Base-by-base conservation (phyloP, 2,113 vertebrate species). In the Alces alces region DNA sequence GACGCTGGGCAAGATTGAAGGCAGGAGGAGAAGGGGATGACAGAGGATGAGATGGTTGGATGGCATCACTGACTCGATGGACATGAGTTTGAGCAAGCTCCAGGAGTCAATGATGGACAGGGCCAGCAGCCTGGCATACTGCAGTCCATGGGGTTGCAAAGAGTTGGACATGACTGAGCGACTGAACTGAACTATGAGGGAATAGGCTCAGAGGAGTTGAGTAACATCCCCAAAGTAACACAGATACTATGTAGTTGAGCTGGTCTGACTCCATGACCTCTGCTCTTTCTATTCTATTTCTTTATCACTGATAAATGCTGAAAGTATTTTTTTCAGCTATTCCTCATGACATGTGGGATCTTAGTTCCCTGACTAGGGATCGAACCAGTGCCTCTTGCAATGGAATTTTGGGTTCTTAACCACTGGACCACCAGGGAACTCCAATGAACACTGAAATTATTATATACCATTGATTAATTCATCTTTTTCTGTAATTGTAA, bases 221-320 rank as follows among this genome's bases (percentile, higher is more conserved):
- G 27, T 60, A 85, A 96, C 43, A 95, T 91, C 28, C 16, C 21
- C 17, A 60, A 89, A 92, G 80, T 96, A 60, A 90, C 57, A 25
- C 21, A 90, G 80, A 50, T 94, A 91, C 6, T 78, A 92, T 91
- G 64, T 52, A 7, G 55, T 78, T 92, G 50, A 94, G 30, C 30
- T 88, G 73, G 55, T 82, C 70, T 93, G 70, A 86, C 14, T 89
- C 89, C 11, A 33, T 86, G 73, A 83, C 3, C 45, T 52, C 7
- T 64, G 28, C 11, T 95, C 84, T 83, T 95, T 91, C 30, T 96
- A 43, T 78, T 84, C n/a, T 78, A 19, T 87, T 95, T 73, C 73
- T 83, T 78, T 90, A 64, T 95, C 39, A 70, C 80, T 84, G 89
- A 73, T 64, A 54, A 92, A 76, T 43, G 70, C 15, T n/a, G 43